Evolutionary conservation across 2,888 invertebrate species (phyloP).

Genomic region (Petrolisthes cinctipes): DNA sequence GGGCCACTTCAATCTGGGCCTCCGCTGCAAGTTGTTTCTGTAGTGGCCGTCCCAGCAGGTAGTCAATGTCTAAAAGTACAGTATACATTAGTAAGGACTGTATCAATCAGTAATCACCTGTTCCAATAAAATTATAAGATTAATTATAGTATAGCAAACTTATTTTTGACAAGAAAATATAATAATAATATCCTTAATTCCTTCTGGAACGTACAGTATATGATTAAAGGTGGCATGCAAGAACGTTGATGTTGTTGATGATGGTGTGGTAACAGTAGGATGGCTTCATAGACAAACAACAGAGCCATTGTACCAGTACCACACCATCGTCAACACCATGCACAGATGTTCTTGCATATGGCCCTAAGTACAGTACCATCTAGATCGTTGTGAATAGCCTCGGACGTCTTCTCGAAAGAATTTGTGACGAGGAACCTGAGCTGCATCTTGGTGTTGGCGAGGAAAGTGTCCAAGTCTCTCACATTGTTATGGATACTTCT

Average conservation of each 20-base stretch:
- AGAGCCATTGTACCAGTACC: too few relatives aligned
- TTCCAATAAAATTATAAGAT: too few relatives aligned
- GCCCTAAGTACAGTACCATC: slow-evolving; percentile 72
- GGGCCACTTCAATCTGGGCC: slow-evolving; percentile 82
- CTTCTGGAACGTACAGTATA: too few relatives aligned
- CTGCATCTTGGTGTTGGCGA: slow-evolving; percentile 77
- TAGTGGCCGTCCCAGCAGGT: slow-evolving; percentile 82
- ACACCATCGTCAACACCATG: too few relatives aligned
- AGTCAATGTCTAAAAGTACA: slow-evolving; percentile 76
- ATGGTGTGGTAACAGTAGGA: too few relatives aligned
- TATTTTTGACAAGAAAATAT: too few relatives aligned
- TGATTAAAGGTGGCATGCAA: neutral
- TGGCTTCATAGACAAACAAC: too few relatives aligned
- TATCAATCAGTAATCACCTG: too few relatives aligned
- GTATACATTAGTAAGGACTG: too few relatives aligned
- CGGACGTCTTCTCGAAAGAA: slow-evolving; percentile 76
- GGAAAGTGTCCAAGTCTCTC: slow-evolving; percentile 76
- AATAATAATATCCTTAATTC: too few relatives aligned
- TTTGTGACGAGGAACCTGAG: slow-evolving; percentile 75
- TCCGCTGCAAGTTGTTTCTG: slow-evolving; percentile 80
- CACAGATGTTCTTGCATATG: neutral
- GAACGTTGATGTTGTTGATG: neutral
- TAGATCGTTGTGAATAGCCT: slow-evolving; percentile 76
- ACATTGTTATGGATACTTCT: slow-evolving; percentile 74
- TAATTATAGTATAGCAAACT: too few relatives aligned